Base-by-base conservation (phyloP, 2,113 vertebrate species). In the Amazona guildingii region DNA sequence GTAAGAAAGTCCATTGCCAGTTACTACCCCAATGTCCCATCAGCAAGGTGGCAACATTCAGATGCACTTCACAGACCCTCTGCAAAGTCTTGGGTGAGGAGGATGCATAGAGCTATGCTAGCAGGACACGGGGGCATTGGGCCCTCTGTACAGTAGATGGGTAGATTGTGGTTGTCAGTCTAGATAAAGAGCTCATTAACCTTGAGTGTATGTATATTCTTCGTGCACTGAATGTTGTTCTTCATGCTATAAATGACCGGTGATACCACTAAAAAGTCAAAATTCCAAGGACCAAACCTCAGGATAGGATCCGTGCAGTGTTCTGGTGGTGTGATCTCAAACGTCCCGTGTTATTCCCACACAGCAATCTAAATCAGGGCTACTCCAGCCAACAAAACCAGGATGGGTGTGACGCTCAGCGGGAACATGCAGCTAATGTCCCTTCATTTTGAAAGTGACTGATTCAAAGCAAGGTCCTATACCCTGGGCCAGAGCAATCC, bases 11-110 rank as follows among this genome's bases (percentile, higher is more conserved):
- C 48, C 52, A n/a, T 41, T 43, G 35, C 8, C 37, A 35, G 6
- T 48, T 69, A 39, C 0, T 1, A 11, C 17, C 12, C 20, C 0
- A 6, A 5, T 0, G 0, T 59, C 55, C 46, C 55, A 29, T n/a
- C 24, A 68, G 37, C 0, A 10, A 68, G 62, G 11, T 18, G 35
- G 1, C 6, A 29, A 64, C n/a, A 13, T 44, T 68, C 88, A n/a
- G 44, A 14, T 19, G 46, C 31, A 17, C 43, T 55, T 5, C 59
- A 62, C 15, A 16, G 13, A 54, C 39, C 44, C 44, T 23, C 15
- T 1, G 5, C 35, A 69, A 62, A 21, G 67, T 63, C 57, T 77
- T 1, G 1, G 31, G 24, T 2, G 8, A 41, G 5, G 18, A 1
- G 6, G 70, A 31, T 2, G 2, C 6, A 1, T 29, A 73, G n/a